Conservation (phyloP, 1,140 invertebrate genomes). For the Drosophila sulfurigaster region DNA sequence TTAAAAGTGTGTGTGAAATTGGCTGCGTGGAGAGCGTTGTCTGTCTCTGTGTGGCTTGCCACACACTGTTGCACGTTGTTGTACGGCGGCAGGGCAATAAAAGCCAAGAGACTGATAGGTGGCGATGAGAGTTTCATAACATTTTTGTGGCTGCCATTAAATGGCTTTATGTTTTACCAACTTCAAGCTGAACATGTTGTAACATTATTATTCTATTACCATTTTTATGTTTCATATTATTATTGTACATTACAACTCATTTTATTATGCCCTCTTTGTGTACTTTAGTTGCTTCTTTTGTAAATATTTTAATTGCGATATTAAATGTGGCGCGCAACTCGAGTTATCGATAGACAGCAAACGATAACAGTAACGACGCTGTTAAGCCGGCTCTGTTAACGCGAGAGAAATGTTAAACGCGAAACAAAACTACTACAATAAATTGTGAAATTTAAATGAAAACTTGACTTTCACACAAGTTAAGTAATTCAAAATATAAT, state of each 20-base stretch:
- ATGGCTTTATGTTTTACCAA: neutral
- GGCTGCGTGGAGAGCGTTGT: neutral
- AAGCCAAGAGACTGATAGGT: neutral
- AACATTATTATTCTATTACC: neutral
- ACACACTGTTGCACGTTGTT: neutral
- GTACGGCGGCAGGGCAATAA: neutral
- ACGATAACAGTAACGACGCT: neutral
- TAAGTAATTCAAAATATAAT: no score
- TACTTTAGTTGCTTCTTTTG: neutral
- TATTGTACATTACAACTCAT: neutral
- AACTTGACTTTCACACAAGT: neutral
- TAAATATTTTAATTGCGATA: neutral
- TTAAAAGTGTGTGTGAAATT: conserved; percentile 37
- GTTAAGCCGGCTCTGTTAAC: conserved; percentile 5
- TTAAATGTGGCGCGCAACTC: conserved; percentile 6
- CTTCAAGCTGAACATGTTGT: neutral
- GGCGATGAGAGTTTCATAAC: conserved; percentile 3
- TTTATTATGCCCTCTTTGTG: neutral
- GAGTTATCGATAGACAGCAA: conserved; percentile 8
- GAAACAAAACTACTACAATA: no score
- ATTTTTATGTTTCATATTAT: neutral
- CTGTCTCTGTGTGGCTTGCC: neutral
- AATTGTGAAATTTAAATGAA: no score
- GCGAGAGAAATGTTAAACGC: neutral
- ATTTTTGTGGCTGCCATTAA: conserved; percentile 20